Evolutionary conservation across 2,797 vertebrate species (phyloP), one percentile per base, ranked within the genome.

Genomic region (Eptatretus atami): DNA sequence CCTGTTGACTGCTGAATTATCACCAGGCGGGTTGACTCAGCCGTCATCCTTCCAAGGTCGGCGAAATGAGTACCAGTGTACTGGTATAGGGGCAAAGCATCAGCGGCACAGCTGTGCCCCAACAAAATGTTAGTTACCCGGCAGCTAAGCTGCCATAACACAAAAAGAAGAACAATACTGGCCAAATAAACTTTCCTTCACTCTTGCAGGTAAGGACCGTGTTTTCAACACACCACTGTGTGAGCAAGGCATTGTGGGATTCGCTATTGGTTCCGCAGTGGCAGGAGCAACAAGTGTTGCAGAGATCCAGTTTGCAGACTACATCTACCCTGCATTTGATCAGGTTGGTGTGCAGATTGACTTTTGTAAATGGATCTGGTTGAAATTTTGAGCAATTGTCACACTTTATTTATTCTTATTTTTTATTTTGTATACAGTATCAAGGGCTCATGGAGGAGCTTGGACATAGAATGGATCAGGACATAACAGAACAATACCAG

Each of bases 221-320:
- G 84, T 98, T 69, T 98, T 98, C 73, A 98, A 96, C 74, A 98
- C 92, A 3, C 92, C 92, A 1, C 75, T 98, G 64, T 98, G 92
- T 75, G 92, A 98, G 73, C 90, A 96, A 72, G 92, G 92, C 65
- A 95, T 98, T 70, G 88, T 98, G 74, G 90, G 92, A 67, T 98
- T 98, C 71, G 87, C 84, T 69, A 98, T 98, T 53, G 92, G 92
- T 68, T 74, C 77, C 60, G 90, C 92, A 15, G 81, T 79, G 52
- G 77, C 84, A 52, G 92, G 92, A 66, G 83, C 87, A 67, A 96
- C 84, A 6, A 86, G 88, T 66, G 86, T 98, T 64, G 92, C 92
- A 11, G 92, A 98, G 77, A 96, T 98, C 73, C 92, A 98, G 69
- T 98, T 98, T 77, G 84, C 90, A 12, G 92, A 98, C 75, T 98